These are phyloP conservation scores for Tursiops truncatus DNA, from an alignment of 2,113 vertebrate genomes.

Conservation along the genomic window DNA sequence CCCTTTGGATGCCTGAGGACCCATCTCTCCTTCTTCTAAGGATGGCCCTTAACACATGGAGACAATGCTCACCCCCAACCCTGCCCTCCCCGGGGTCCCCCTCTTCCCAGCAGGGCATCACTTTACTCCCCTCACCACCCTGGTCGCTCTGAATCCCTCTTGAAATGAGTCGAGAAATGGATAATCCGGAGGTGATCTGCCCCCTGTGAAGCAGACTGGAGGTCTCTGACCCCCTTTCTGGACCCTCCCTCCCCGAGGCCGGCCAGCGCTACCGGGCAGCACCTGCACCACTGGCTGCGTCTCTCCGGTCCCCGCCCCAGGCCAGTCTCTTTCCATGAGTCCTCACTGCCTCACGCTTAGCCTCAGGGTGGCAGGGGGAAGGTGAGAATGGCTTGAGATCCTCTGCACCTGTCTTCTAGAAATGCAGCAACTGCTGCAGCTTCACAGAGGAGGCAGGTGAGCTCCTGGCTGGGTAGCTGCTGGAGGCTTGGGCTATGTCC, in stretches of 20 bases:
- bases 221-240: not conserved
- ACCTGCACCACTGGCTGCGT: not conserved
- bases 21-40: not conserved
- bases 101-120: not conserved
- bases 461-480: not conserved
- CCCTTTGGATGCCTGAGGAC: not conserved
- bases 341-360: not conserved
- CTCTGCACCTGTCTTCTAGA: not conserved
- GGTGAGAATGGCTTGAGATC: not conserved
- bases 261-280: not conserved
- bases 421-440: not conserved
- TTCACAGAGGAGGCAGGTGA: not conserved
- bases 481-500: not conserved
- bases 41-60: not conserved
- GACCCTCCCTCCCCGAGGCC: not conserved
- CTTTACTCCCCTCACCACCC: not conserved
- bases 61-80: not conserved
- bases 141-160: fast-evolving
- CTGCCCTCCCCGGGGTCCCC: no score
- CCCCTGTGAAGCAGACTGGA: not conserved
- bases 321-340: not conserved
- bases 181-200: not conserved
- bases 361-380: no score
- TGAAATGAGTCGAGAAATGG: not conserved
- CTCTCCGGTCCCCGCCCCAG: not conserved